Conservation (phyloP, 2,888 invertebrate species). For the Aleiodes testaceus region DNA sequence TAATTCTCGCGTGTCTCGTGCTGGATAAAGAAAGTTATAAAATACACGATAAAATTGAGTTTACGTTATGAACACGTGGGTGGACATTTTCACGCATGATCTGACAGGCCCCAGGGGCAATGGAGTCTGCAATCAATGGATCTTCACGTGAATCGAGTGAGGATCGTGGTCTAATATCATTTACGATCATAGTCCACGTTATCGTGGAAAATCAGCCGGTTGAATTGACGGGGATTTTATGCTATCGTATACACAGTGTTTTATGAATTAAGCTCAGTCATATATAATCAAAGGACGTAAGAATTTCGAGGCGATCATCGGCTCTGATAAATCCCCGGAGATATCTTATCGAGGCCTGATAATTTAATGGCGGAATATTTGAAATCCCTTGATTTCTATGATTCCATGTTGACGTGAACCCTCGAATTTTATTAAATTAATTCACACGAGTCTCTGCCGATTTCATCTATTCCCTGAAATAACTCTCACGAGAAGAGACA, state of each 20-base stretch:
- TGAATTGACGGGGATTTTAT: slow-evolving; percentile 22
- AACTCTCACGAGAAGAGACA: no score
- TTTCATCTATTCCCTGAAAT: no score
- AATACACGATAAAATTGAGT: background rate
- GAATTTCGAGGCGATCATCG: slow-evolving; percentile 32
- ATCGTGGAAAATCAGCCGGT: slow-evolving; percentile 18
- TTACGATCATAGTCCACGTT: slow-evolving; percentile 33
- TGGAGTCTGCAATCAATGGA: no score
- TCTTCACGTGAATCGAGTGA: background rate
- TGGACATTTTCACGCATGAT: slow-evolving; percentile 10
- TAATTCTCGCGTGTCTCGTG: background rate
- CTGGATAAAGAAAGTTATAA: slow-evolving; percentile 14
- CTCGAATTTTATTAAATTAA: no score
- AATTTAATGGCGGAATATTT: no score
- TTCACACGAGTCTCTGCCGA: no score
- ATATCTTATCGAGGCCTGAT: no score
- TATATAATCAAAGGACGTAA: slow-evolving; percentile 32
- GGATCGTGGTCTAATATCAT: slow-evolving; percentile 26
- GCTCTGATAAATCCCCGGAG: no score
- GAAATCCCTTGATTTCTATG: no score
- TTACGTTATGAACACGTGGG: background rate
- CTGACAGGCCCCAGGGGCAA: background rate
- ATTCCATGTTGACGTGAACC: no score
- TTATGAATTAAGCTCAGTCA: slow-evolving; percentile 21
- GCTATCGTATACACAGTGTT: slow-evolving; percentile 30